Base-by-base conservation (phyloP, 1,140 invertebrate species). In the Ylistrum balloti region DNA sequence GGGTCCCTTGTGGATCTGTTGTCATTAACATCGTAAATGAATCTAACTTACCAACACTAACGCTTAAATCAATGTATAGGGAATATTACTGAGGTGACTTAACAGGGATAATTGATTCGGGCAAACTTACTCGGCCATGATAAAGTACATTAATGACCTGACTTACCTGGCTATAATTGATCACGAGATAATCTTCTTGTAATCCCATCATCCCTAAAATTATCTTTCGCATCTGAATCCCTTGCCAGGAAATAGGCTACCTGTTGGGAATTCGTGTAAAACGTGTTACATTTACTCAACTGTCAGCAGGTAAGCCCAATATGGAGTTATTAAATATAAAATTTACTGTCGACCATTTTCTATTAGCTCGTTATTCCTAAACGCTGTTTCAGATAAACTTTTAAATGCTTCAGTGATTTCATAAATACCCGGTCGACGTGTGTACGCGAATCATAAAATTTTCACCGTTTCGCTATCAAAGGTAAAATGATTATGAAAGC, bases 381-480 rank as follows among this genome's bases (percentile, higher is more conserved):
- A 74, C 56, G 56, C 56, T 74, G 56, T 74, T 74, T 74, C 56
- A 74, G 56, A 74, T 74, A 74, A 74, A 74, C 56, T 74, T 74
- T 74, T 74, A 74, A 74, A 74, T 74, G 56, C 56, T 74, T 74
- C 56, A 74, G 5, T 74, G 56, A 22, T 28, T 74, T n/a, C 56
- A 74, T 74, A 74, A 74, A 74, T 28, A 28, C 56, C 56, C 56
- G 56, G 56, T 74, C 56, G 56, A 74, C 56, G 56, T 74, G 56
- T 74, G 56, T 74, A 74, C 56, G 56, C 56, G 56, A 74, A 74
- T 74, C 56, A 74, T 74, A 74, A 74, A 74, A 74, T 74, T 74
- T 74, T 74, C 56, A 74, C 56, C 56, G 56, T 74, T 74, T 74
- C 56, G 56, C 56, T 74, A 74, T 74, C 56, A 74, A 74, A 74